Percentiles rank a stretch among this genome's conserved stretches.
These are phyloP conservation scores for Bombus huntii DNA, from an alignment of 1,140 invertebrate genomes.

Conservation along the genomic window DNA sequence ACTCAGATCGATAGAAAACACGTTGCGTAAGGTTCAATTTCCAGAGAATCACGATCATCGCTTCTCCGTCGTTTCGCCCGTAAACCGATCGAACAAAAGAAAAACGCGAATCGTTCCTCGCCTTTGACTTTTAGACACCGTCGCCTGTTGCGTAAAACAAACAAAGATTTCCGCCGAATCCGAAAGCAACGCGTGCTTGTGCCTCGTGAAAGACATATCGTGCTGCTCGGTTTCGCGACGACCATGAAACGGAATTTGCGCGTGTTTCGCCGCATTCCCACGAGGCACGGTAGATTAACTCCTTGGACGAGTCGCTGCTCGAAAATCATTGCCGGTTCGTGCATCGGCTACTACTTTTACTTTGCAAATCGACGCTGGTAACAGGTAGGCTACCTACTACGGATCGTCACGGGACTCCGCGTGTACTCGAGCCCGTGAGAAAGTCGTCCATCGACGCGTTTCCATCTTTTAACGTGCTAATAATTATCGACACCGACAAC, in stretches of 20 bases:
- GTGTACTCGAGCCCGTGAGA: conserved; percentile 51
- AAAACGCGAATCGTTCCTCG: too few relatives aligned
- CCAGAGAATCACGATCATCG: background rate
- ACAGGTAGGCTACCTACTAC: background rate
- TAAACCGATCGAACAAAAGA: background rate
- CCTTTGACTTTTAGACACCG: too few relatives aligned
- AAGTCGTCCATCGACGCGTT: conserved; percentile 33
- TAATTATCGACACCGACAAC: conserved; percentile 11
- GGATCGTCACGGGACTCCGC: conserved; percentile 27
- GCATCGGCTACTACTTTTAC: conserved; percentile 60
- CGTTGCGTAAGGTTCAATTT: background rate
- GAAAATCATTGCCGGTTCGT: conserved; percentile 50
- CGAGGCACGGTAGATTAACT: conserved; percentile 63
- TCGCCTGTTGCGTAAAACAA: too few relatives aligned
- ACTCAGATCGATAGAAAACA: background rate
- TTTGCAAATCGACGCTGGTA: conserved; percentile 49
- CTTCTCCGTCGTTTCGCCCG: too few relatives aligned
- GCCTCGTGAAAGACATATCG: too few relatives aligned
- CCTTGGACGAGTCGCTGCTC: conserved; percentile 42
- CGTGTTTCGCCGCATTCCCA: conserved; percentile 45
- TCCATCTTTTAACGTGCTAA: background rate
- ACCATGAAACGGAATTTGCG: conserved; percentile 11
- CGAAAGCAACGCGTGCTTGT: too few relatives aligned
- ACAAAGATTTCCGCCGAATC: too few relatives aligned
- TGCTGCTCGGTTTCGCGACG: background rate